Conservation (phyloP, 2,113 vertebrate species). For the Daphoenositta chrysoptera region DNA sequence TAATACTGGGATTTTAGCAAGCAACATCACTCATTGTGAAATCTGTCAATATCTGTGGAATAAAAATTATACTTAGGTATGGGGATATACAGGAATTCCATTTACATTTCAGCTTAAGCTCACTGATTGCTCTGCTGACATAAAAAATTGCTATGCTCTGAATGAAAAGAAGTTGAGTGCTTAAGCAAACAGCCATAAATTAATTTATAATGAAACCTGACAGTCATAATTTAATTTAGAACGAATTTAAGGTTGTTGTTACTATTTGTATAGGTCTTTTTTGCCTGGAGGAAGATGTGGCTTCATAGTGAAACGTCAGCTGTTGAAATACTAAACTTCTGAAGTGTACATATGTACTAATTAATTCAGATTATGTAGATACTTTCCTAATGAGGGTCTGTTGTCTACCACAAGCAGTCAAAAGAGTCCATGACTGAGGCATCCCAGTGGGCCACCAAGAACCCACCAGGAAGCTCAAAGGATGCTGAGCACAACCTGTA, state of each 20-base stretch:
- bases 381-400: conserved; percentile 16
- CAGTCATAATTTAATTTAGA: conserved; percentile 68
- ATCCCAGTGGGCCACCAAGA: neutral
- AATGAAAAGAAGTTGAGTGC: conserved; percentile 42
- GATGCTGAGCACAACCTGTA: neutral
- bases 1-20: neutral
- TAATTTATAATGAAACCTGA: conserved; percentile 68
- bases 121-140: conserved; percentile 13
- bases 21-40: neutral
- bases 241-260: conserved; percentile 48
- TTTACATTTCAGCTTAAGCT: conserved; percentile 31
- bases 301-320: conserved; percentile 17
- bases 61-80: neutral
- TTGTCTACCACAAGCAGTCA: neutral
- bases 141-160: conserved; percentile 32
- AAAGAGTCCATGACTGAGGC: neutral
- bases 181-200: conserved; percentile 66
- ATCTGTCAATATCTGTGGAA: neutral
- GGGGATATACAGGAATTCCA: neutral
- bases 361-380: conserved; percentile 20
- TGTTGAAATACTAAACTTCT: conserved; percentile 39
- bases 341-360: neutral
- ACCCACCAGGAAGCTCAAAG: neutral
- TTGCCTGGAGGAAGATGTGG: conserved; percentile 41
- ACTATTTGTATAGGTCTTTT: conserved; percentile 42